These are phyloP conservation scores for Melipona bicolor DNA, from an alignment of 2,888 invertebrate genomes.

Conservation along the genomic window DNA sequence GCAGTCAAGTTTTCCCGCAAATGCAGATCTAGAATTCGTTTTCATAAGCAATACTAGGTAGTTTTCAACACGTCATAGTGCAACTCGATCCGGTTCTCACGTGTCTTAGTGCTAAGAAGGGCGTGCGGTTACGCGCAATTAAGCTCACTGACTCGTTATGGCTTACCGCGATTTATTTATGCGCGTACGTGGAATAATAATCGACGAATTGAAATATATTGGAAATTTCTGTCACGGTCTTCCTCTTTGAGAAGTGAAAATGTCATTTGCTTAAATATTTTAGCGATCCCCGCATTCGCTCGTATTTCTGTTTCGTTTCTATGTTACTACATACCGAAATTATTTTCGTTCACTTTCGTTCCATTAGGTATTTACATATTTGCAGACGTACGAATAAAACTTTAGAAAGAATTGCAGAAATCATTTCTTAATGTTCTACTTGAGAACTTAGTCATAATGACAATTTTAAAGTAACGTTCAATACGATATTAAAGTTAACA, in stretches of 20 bases:
- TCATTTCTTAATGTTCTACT: no score
- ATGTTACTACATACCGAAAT: background rate
- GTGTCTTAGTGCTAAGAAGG: constrained; percentile 38
- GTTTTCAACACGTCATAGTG: constrained; percentile 36
- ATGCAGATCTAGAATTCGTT: background rate
- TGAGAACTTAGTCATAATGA: no score
- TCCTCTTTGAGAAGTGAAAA: background rate
- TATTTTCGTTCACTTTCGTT: background rate
- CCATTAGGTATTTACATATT: no score
- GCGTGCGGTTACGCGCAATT: constrained; percentile 63
- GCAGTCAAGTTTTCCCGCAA: background rate
- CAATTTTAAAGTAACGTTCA: background rate
- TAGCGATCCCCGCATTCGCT: constrained; percentile 8
- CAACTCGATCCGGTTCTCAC: constrained; percentile 56
- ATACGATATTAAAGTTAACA: no score
- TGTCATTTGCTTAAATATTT: constrained; percentile 4
- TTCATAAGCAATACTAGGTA: background rate
- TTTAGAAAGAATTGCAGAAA: no score
- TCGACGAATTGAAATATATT: constrained; percentile 59
- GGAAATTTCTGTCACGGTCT: constrained; percentile 31
- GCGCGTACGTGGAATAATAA: constrained; percentile 67
- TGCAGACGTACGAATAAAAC: no score
- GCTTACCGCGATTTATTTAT: constrained; percentile 67
- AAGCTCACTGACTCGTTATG: constrained; percentile 69
- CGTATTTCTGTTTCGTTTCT: background rate